phyloP scores from a whole-genome alignment of 2,113 vertebrate genomes.

The Eudorcas thomsonii region DNA sequence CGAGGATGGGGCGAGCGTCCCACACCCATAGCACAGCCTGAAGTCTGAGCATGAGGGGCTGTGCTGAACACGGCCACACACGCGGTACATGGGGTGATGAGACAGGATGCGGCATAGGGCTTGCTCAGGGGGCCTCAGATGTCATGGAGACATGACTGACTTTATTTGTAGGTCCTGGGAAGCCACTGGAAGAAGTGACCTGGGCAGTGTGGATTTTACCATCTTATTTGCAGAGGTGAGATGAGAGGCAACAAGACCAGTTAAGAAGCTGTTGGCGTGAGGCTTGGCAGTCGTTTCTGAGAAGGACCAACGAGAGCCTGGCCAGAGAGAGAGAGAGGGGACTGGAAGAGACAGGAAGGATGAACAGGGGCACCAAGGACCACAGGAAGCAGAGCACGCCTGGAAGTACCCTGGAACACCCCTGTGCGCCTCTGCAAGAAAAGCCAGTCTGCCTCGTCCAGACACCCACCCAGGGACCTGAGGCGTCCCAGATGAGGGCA shows the following conservation, averaged over 20 bases:
- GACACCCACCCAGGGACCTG: too few relatives aligned
- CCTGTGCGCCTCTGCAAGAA: not conserved
- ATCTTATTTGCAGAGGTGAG: not conserved
- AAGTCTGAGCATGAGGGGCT: not conserved
- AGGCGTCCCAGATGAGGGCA: not conserved
- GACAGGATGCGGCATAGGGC: not conserved
- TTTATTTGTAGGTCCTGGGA: not conserved
- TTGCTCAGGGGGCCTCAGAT: not conserved
- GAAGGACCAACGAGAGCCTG: not conserved
- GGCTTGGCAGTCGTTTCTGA: not conserved
- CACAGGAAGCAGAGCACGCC: not conserved
- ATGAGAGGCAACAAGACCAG: not conserved
- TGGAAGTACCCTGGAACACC: not conserved
- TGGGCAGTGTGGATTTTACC: not conserved
- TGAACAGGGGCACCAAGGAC: not conserved
- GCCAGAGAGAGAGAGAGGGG: too few relatives aligned
- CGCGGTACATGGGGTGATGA: accelerated
- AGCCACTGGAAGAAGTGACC: not conserved
- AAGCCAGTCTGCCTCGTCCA: not conserved
- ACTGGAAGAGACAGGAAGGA: not conserved
- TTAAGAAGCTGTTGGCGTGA: not conserved
- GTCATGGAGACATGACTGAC: not conserved
- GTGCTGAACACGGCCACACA: not conserved
- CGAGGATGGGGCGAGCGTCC: not conserved
- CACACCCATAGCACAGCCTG: not conserved